Evolutionary conservation across 2,113 vertebrate genomes (phyloP), one percentile per base, ranked within the genome.

Genomic region (Tylochromis polylepis): DNA sequence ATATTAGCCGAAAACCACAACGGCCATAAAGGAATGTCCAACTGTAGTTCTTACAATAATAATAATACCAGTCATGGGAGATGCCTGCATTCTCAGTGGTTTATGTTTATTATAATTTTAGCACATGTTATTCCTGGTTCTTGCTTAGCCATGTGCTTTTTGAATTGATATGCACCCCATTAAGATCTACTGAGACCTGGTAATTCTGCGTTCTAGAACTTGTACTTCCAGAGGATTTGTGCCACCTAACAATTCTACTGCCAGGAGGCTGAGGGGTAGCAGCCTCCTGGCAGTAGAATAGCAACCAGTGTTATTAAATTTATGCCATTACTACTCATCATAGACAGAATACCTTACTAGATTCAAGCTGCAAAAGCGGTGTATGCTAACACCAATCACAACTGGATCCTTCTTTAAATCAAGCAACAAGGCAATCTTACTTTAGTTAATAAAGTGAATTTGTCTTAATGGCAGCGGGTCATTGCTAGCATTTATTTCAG

Each of bases 361-460:
- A 34, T 29, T 31, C 29, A 34, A 60, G 29, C 16, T 60, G 29
- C 16, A 60, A 20, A 34, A 2, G 29, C 20, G 31, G 16, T n/a
- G 59, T 36, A 62, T 11, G 20, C 4, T 8, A 9, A 59, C 58
- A 70, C 22, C 67, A 72, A 72, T 43, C 60, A 65, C 65, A 46
- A 8, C 60, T 22, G 60, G 60, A 38, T 67, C 11, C 22, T 22
- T 67, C 62, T 67, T 41, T 67, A 67, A 15, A 41, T 67, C 62
- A 41, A 41, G 41, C 67, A 46, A 49, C 41, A 46, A 46, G 41
- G 8, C 67, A 46, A 24, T 46, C 41, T 72, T 6, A 6, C 14
- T 6, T 49, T 0, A 3, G 3, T 31, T 31, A 51, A 31, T 77
- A 29, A 77, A 20, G 16, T 77, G 24, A 4, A 12, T 77, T 20